A percentile compares a stretch with the other conserved stretches of the same genome.
Conservation (phyloP, 1,140 invertebrate genomes). For the Calliopsis andreniformis region DNA sequence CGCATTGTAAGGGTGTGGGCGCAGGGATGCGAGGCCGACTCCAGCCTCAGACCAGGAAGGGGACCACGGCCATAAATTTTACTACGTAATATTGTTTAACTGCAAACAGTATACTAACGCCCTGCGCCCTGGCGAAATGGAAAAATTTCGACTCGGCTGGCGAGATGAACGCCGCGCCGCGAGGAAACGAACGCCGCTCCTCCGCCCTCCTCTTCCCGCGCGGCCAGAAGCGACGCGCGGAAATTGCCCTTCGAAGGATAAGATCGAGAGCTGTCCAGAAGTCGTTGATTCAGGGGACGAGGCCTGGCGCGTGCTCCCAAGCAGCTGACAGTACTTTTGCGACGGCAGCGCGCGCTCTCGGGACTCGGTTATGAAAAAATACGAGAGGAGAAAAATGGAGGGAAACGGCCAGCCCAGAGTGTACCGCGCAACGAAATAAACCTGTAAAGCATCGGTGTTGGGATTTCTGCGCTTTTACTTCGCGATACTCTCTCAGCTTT, state of each 20-base stretch:
- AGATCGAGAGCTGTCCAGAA: not conserved
- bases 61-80: slow-evolving; percentile 75
- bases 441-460: slow-evolving; percentile 45
- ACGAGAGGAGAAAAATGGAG: slow-evolving; percentile 56
- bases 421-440: slow-evolving; percentile 50
- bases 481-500: slow-evolving; percentile 5
- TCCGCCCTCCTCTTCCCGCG: slow-evolving; percentile 23
- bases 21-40: slow-evolving; percentile 13
- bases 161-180: slow-evolving; percentile 5
- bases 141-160: slow-evolving; percentile 57
- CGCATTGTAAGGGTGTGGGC: slow-evolving; percentile 56
- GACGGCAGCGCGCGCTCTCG: slow-evolving; percentile 50
- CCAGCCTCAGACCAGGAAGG: slow-evolving; percentile 7
- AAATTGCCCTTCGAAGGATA: not conserved
- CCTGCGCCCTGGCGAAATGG: slow-evolving; percentile 43
- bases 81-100: slow-evolving; percentile 81
- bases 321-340: slow-evolving; percentile 59
- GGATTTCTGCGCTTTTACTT: slow-evolving; percentile 54
- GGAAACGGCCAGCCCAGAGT: slow-evolving; percentile 31
- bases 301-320: too few relatives aligned
- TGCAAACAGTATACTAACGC: slow-evolving; percentile 78
- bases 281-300: not conserved
- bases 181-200: slow-evolving; percentile 24
- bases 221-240: not conserved
- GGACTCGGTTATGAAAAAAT: slow-evolving; percentile 67